Evolutionary conservation across 37 sponge, comb jelly and placozoan species (phyloP), one percentile per base, ranked within the genome.

Genomic region (Tethya wilhelma): DNA sequence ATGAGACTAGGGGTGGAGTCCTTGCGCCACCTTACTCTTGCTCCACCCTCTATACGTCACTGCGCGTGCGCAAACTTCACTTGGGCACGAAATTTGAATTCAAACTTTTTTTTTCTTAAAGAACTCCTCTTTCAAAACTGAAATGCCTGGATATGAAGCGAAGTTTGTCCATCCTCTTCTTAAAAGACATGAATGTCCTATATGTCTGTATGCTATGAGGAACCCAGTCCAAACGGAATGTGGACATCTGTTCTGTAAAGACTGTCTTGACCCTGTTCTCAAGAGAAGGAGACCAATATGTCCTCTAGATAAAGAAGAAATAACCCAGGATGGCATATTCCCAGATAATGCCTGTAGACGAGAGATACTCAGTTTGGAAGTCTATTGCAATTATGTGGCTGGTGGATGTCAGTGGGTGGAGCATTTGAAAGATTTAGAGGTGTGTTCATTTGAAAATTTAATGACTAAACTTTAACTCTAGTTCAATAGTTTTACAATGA

Each of bases 341-440:
- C 90, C 85, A 14, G 90, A 90, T 56, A 90, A 90, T 63, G 84
- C 79, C 1, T 90, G 90, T 63, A 40, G 74, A 22, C 70, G 85
- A 74, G 90, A 90, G 56, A 82, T 88, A 3, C 79, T 82, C 7
- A 59, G n/a, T 1, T 44, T 88, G 11, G 65, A 68, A 33, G 89
- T 88, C 23, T 37, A 49, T 28, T 88, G 89, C 56, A 38, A 59
- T 34, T 64, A 44, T 56, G 45, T 37, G 43, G n/a, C 32, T 9
- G 53, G 42, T 56, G 82, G 79, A 22, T 88, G 89, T 55, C 20
- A 37, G 3, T 88, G 89, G 89, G 45, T 64, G 28, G 83, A 83
- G 36, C 57, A 33, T 14, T 57, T 87, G 4, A 64, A 65, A 9
- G 69, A 87, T 1, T 59, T 87, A 28, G 81, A 79, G 59, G 88